Percentiles rank a stretch among this genome's conserved stretches.
phyloP scores from a whole-genome alignment of 2,797 vertebrate species.

The Esox lucius region DNA sequence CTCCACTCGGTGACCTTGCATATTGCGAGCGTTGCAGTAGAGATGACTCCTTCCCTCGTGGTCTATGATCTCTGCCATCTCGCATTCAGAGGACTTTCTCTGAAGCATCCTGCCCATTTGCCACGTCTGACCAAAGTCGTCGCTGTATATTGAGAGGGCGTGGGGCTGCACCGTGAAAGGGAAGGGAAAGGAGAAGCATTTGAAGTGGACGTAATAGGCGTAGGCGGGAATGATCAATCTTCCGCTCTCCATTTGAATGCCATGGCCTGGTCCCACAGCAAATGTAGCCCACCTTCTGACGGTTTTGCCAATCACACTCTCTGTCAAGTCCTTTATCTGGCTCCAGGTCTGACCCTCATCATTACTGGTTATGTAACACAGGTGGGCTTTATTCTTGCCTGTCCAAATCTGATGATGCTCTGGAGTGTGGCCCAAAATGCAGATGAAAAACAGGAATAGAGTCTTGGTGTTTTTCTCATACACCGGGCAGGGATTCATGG shows the following conservation, averaged over 20 bases:
- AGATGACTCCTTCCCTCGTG: constrained; percentile 63
- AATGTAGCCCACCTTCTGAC: constrained; percentile 86
- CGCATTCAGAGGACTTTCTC: constrained; percentile 81
- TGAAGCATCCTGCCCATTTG: constrained; percentile 67
- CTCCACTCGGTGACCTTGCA: constrained; percentile 70
- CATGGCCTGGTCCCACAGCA: constrained; percentile 91
- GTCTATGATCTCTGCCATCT: constrained; percentile 83
- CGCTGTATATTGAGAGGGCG: constrained; percentile 85
- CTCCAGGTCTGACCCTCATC: constrained; percentile 82
- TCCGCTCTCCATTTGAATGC: constrained; percentile 81
- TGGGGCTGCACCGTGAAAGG: constrained; percentile 70
- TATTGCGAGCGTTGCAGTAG: constrained; percentile 86
- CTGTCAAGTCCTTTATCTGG: constrained; percentile 76
- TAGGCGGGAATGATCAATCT: constrained; percentile 86
- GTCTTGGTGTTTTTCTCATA: constrained; percentile 75
- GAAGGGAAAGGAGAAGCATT: constrained; percentile 61
- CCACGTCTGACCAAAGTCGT: constrained; percentile 83
- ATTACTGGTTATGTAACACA: constrained; percentile 81
- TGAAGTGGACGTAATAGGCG: constrained; percentile 66
- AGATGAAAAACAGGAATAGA: constrained; percentile 90
- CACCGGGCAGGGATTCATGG: constrained; percentile 93
- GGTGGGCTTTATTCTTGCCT: constrained; percentile 79
- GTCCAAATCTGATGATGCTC: constrained; percentile 76
- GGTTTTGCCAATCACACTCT: constrained; percentile 70
- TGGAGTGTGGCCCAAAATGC: constrained; percentile 65